phyloP scores from a whole-genome alignment of 2,797 vertebrate genomes.

The Liasis olivaceus region DNA sequence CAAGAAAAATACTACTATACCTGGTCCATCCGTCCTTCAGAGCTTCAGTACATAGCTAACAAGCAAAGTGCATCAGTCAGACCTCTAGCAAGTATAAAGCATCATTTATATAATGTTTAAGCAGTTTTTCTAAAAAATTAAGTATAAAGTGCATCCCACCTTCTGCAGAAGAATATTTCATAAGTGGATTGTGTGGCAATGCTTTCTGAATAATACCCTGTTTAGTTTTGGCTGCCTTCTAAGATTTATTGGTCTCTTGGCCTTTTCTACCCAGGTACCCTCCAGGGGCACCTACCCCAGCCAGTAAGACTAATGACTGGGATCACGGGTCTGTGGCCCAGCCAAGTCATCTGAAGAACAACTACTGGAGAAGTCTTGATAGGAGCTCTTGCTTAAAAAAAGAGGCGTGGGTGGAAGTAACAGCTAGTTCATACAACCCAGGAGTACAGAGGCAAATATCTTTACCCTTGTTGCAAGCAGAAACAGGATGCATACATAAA shows the following conservation, averaged over 20 bases:
- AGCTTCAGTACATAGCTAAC: slow-evolving; percentile 52
- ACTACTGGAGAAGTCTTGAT: neutral
- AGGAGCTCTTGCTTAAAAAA: neutral
- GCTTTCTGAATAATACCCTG: neutral
- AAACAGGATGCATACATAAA: neutral
- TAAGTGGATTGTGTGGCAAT: neutral
- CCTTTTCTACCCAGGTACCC: neutral
- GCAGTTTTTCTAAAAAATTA: neutral
- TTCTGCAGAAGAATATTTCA: neutral
- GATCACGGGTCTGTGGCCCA: neutral
- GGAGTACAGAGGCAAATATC: neutral
- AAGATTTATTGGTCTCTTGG: neutral
- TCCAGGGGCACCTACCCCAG: neutral
- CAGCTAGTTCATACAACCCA: neutral
- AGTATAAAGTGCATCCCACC: neutral
- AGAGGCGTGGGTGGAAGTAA: neutral
- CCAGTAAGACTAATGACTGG: neutral
- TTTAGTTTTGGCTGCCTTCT: neutral
- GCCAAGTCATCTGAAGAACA: neutral
- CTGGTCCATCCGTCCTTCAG: slow-evolving; percentile 68
- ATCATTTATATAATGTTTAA: neutral
- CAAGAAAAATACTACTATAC: neutral
- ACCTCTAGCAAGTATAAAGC: slow-evolving; percentile 12
- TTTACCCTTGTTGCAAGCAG: neutral
- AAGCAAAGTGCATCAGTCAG: slow-evolving; percentile 27